Evolutionary conservation across 2,113 vertebrate species (phyloP).

Genomic region (Chitala chitala): DNA sequence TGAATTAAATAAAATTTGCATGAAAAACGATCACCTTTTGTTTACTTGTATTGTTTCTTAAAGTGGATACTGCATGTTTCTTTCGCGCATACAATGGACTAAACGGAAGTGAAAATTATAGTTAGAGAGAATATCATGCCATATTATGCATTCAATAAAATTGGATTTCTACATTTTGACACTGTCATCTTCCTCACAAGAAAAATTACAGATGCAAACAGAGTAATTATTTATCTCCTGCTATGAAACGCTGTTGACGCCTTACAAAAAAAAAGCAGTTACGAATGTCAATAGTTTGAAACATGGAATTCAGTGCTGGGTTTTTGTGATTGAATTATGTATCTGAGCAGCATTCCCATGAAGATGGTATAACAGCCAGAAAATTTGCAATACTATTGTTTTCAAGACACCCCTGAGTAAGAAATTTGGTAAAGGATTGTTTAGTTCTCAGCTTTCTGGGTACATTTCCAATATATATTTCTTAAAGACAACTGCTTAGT

Average conservation of each 20-base stretch:
- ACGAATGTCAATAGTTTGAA: background rate
- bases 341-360: background rate
- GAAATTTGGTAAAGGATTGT: background rate
- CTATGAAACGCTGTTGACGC: conserved; percentile 3
- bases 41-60: background rate
- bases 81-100: background rate
- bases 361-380: background rate
- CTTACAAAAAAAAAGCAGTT: background rate
- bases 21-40: background rate
- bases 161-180: background rate
- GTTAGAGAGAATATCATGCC: background rate
- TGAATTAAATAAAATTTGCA: background rate
- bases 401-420: too few species aligned
- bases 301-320: conserved; percentile 3
- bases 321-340: conserved; percentile 1
- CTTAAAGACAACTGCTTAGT: too few species aligned
- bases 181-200: background rate
- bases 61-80: background rate
- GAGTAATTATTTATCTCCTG: conserved; percentile 2
- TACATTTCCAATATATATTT: too few species aligned
- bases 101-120: background rate
- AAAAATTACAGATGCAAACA: background rate
- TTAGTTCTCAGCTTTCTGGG: too few species aligned
- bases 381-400: conserved; percentile 12
- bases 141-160: background rate